phyloP scores from a whole-genome alignment of 2,797 vertebrate species.

The Rallus crepitans region DNA sequence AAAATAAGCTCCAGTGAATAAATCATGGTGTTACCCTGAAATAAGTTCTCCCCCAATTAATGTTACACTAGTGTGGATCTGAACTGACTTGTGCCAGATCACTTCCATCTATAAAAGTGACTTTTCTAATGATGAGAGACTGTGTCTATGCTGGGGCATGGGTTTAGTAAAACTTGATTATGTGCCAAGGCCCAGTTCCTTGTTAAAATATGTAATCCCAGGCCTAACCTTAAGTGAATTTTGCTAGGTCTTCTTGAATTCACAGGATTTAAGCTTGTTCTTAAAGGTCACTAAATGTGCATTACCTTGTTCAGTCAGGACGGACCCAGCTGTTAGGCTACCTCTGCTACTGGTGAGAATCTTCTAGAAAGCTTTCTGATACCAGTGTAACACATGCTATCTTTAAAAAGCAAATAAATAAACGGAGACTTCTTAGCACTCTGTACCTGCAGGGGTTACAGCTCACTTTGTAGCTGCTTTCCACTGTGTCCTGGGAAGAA shows the following conservation, averaged over 20 bases:
- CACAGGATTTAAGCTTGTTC: not conserved
- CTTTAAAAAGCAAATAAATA: not conserved
- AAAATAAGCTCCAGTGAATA: not conserved
- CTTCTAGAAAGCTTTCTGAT: not conserved
- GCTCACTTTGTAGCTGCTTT: slow-evolving; percentile 23
- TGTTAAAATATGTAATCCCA: not conserved
- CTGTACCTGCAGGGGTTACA: slow-evolving; percentile 1
- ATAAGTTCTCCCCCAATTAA: not conserved
- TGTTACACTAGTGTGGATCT: not conserved
- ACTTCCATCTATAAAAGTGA: not conserved
- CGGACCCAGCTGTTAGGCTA: not conserved
- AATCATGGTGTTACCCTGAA: not conserved
- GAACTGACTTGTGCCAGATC: not conserved
- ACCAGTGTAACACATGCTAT: not conserved
- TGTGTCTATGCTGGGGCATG: not conserved
- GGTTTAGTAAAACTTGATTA: not conserved
- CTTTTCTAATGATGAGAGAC: not conserved
- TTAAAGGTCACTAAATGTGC: not conserved
- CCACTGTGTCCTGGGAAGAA: not conserved
- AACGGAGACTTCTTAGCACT: not conserved
- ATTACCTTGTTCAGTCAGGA: not conserved
- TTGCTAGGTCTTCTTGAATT: not conserved
- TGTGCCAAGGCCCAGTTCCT: not conserved
- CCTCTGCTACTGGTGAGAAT: not conserved
- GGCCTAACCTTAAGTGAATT: not conserved